Base-by-base conservation (phyloP, 2,888 invertebrate genomes). In the Dicycla oo region DNA sequence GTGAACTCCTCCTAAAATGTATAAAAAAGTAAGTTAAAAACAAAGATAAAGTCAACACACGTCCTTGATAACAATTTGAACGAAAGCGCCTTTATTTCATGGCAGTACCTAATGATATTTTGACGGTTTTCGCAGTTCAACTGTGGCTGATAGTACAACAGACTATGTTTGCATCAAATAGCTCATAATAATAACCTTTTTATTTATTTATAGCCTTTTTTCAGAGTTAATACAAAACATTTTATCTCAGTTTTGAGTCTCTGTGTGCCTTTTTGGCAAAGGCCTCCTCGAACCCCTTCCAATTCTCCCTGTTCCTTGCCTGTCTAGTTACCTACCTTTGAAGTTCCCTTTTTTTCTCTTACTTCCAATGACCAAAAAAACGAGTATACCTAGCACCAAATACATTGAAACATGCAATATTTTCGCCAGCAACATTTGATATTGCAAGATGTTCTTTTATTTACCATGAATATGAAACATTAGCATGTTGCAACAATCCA, bases 1-100 rank as follows among this genome's bases (percentile, higher is more conserved):
- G 69, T 75, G 51, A 88, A 90, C 20, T 86, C 86, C 10, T 87
- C 86, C 91, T 75, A 64, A 73, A 77, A 63, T 26, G 0, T 26
- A 67, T 0, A 1, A 47, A 13, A 49, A 45, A 23, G 26, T 40
- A 30, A 38, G 18, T 34, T 2, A 54, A 47, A 20, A 26, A n/a
- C 47, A 3, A 43, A 7, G 6, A 4, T 0, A 45, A 3, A 23
- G 23, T 10, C 15, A 47, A 49, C 10, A 2, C 13, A 40, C 2
- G 0, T 40, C 2, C 6, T 47, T 34, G 30, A n/a, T 30, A 62
- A 62, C 8, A 30, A 60, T 40, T 23, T 26, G 7, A 23, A 43
- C 20, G 7, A 20, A 18, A 60, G 40, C 7, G 3, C 23, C 23
- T 23, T 1, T 43, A 11, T 20, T 20, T 51, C 6, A 51, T 51